Base-by-base conservation (phyloP, 2,888 invertebrate genomes). In the Priapulus caudatus region DNA sequence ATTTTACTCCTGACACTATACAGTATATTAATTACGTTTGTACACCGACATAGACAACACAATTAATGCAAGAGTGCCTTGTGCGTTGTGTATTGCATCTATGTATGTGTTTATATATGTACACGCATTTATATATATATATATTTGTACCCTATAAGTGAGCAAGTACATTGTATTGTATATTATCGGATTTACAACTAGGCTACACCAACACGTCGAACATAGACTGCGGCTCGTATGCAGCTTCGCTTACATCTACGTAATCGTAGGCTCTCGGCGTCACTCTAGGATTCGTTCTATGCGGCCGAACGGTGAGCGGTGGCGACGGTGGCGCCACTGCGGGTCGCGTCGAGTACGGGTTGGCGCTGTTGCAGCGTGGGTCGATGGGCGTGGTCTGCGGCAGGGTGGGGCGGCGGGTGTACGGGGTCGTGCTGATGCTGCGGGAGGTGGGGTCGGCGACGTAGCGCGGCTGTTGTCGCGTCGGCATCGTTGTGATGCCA, bases 201-300 rank as follows among this genome's bases (percentile, higher is more conserved):
- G n/a, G n/a, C n/a, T n/a, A n/a, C n/a, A n/a, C n/a, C n/a, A n/a
- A n/a, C n/a, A n/a, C n/a, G n/a, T n/a, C n/a, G n/a, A n/a, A n/a
- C n/a, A n/a, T n/a, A n/a, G n/a, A n/a, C n/a, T n/a, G n/a, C n/a
- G n/a, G n/a, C n/a, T n/a, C n/a, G n/a, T n/a, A n/a, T n/a, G n/a
- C n/a, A 33, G 33, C n/a, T 10, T 33, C 33, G n/a, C 33, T 33
- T 33, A 33, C 33, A 33, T 33, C 33, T 33, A 33, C n/a, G 33
- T 33, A 33, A n/a, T 33, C 33, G 33, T 33, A 33, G n/a, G 33
- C 33, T 10, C 33, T 10, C n/a, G 33, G 33, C 10, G 33, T 33
- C 10, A 33, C 33, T 33, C 33, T 33, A 33, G 33, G 33, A n/a
- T 33, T 33, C 33, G 33, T 33, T n/a, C 33, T 10, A 33, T 33